Conservation (phyloP, 1,140 invertebrate genomes). For the Subanguina moxae region DNA sequence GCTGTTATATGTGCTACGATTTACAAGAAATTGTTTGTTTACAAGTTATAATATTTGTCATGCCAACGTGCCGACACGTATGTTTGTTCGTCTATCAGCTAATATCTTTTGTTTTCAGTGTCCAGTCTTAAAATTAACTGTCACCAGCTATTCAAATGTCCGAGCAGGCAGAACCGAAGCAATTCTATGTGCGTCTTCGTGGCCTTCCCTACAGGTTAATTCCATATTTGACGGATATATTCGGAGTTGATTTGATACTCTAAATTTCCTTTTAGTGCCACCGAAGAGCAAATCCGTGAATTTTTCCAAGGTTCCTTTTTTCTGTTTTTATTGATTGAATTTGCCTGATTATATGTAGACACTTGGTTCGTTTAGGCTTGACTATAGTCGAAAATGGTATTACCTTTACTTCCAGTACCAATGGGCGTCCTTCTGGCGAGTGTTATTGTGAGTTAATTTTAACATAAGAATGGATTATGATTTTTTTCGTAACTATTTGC, state of each 20-base stretch:
- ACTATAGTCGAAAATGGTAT: constrained; percentile 14
- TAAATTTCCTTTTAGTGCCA: neutral
- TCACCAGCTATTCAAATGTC: too few species aligned
- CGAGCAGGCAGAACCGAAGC: too few species aligned
- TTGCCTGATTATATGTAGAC: neutral
- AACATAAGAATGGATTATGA: neutral
- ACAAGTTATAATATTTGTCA: too few species aligned
- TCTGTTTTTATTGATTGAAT: too few species aligned
- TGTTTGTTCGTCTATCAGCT: too few species aligned
- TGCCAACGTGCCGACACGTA: too few species aligned
- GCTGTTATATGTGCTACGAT: too few species aligned
- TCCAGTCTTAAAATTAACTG: too few species aligned
- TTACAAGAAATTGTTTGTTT: too few species aligned
- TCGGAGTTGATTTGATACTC: neutral
- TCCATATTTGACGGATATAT: too few species aligned
- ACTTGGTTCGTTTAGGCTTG: constrained; percentile 11
- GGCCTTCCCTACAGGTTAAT: constrained; percentile 28
- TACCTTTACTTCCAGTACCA: constrained; percentile 13
- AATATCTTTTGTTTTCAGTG: too few species aligned
- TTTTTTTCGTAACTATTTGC: neutral
- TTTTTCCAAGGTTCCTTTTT: neutral
- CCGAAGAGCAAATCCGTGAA: constrained; percentile 4
- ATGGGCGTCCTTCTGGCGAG: constrained; percentile 27
- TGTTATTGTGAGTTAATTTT: constrained; percentile 20
- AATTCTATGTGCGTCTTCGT: constrained; percentile 19